These are phyloP conservation scores for Trissoscelio sp. DNA, from an alignment of 2,888 invertebrate genomes.

Conservation along the genomic window DNA sequence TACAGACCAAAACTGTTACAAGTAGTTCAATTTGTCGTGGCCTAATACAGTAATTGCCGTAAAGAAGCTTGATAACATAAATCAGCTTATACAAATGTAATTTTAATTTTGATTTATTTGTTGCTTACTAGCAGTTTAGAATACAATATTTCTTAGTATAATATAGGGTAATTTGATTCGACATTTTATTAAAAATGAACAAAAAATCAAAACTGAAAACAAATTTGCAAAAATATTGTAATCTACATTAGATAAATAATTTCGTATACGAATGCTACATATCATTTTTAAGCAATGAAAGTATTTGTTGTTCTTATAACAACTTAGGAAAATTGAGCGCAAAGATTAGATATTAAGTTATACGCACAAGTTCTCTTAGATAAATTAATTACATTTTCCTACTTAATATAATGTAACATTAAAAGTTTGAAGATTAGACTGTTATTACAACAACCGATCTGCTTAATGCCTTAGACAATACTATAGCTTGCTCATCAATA, in stretches of 20 bases:
- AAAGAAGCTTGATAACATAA: conserved; percentile 17
- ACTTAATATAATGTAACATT: neutral
- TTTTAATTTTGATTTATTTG: neutral
- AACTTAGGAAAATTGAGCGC: neutral
- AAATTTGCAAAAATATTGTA: no score
- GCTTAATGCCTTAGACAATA: conserved; percentile 12
- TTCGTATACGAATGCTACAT: conserved; percentile 1
- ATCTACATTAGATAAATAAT: conserved; percentile 4
- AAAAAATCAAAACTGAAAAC: neutral
- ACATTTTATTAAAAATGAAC: neutral
- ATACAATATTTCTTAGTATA: neutral
- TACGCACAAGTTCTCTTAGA: neutral
- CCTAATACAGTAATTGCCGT: conserved; percentile 43
- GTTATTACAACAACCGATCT: conserved; percentile 32
- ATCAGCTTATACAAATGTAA: conserved; percentile 18
- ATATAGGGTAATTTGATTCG: no score
- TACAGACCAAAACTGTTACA: conserved; percentile 48
- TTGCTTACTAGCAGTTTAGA: neutral
- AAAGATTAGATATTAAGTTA: conserved; percentile 5
- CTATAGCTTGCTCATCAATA: neutral
- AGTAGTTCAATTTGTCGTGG: conserved; percentile 56
- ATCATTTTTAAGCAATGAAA: conserved; percentile 8
- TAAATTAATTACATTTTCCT: neutral
- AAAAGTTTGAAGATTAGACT: conserved; percentile 19
- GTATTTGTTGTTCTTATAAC: conserved; percentile 3